Conservation (phyloP, 2,888 invertebrate genomes). For the Drosophila prolongata region DNA sequence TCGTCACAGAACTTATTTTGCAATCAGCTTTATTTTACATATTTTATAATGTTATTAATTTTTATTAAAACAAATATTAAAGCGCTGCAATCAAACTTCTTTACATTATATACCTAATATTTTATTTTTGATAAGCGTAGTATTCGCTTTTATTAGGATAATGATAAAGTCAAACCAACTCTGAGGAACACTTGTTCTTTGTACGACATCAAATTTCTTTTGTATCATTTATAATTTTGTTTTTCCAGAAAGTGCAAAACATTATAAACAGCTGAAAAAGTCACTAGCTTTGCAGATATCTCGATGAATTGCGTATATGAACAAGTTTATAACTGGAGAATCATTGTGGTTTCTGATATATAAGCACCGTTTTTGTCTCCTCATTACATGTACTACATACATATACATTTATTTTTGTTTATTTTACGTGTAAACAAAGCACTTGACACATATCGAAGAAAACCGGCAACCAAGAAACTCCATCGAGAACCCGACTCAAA, state of each 20-base stretch:
- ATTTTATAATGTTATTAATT: too few relatives aligned
- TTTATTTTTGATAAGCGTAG: background rate
- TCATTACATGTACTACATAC: slow-evolving; percentile 2
- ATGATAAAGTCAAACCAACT: background rate
- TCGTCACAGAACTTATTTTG: background rate
- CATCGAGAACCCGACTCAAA: slow-evolving; percentile 22
- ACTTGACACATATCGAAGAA: slow-evolving; percentile 68
- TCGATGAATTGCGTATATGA: background rate
- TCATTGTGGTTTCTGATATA: slow-evolving; percentile 7
- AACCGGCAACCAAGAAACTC: slow-evolving; percentile 25
- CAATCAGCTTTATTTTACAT: too few relatives aligned
- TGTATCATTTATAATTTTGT: too few relatives aligned
- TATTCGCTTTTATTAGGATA: background rate
- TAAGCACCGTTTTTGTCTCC: slow-evolving; percentile 13
- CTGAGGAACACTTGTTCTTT: too few relatives aligned
- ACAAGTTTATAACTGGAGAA: slow-evolving; percentile 26
- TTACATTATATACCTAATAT: background rate
- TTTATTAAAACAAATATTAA: too few relatives aligned
- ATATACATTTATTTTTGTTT: slow-evolving; percentile 18
- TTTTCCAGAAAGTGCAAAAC: too few relatives aligned
- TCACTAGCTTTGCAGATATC: too few relatives aligned
- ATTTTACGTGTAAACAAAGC: slow-evolving; percentile 42
- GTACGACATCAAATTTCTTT: too few relatives aligned
- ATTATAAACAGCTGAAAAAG: too few relatives aligned
- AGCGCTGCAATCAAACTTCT: too few relatives aligned